Evolutionary conservation across 2,797 vertebrate species (phyloP), one percentile per base, ranked within the genome.

Genomic region (Pipistrellus pipistrellus): DNA sequence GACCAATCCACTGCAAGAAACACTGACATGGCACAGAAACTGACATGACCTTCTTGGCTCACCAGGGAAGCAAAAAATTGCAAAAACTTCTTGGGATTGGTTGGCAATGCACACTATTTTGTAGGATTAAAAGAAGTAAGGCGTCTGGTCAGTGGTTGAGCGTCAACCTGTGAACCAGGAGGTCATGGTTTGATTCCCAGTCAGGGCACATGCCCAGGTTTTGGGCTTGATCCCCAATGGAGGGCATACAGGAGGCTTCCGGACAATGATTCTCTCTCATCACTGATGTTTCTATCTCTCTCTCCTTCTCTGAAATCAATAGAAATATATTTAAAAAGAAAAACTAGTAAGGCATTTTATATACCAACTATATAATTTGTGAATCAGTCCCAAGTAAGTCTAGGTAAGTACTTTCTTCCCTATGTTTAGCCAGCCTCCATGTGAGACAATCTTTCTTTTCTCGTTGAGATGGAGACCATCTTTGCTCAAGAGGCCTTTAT

Each of bases 401-500:
- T 23, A 51, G 48, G 6, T 76, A 82, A n/a, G 11, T 88, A 32
- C 30, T 69, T 88, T 93, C 71, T 80, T 88, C 32, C 41, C 51
- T 89, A 18, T 8, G 86, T 87, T 93, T 88, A 93, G 62, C 57
- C 9, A 48, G n/a, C 4, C 14, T 92, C 30, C 69, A 69, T 91
- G 35, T 66, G 59, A 92, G 55, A 62, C 20, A 64, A 72, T 95
- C 90, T 46, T 66, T 76, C 27, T 66, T 95, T 80, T 76, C 20
- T 88, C 41, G 44, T 82, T 62, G 88, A 91, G 87, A 64, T 64
- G 51, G 82, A 93, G 53, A 13, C 86, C 68, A 69, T 94, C 72
- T 88, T 96, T 91, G 69, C 68, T 88, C 27, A 76, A 95, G 93
- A 92, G 66, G 30, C 44, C 90, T 83, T 88, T 66, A 44, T 94